Evolutionary conservation across 2,797 vertebrate genomes (phyloP).

Genomic region (Fratercula arctica): DNA sequence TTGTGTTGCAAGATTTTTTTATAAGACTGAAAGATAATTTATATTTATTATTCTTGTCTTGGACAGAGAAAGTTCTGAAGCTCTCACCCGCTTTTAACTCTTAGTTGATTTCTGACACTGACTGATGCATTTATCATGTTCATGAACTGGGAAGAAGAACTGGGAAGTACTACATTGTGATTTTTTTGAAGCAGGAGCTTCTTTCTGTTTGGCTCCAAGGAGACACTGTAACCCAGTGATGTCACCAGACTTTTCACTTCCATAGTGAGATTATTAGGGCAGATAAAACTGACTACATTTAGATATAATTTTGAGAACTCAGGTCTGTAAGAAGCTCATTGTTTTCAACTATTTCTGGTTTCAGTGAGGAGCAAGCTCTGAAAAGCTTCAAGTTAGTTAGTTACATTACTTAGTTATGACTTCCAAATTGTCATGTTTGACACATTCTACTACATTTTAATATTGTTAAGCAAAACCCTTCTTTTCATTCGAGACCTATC

Average conservation of each 20-base stretch:
- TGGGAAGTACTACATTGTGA: neutral
- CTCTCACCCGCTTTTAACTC: neutral
- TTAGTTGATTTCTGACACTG: neutral
- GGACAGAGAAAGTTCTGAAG: neutral
- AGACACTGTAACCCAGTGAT: neutral
- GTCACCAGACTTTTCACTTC: neutral
- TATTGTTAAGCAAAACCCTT: neutral
- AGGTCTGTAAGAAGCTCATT: neutral
- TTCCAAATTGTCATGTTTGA: neutral
- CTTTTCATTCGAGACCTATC: neutral
- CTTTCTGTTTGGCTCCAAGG: slow-evolving; percentile 1
- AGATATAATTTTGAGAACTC: neutral
- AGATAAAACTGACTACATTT: neutral
- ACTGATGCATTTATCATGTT: neutral
- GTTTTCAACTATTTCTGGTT: neutral
- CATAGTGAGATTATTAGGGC: neutral
- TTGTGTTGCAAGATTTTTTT: neutral
- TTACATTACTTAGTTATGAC: neutral
- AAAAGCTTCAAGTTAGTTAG: neutral
- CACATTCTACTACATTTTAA: neutral
- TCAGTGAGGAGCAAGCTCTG: neutral
- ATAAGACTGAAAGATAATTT: neutral
- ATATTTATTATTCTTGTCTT: neutral
- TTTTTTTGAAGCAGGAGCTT: neutral
- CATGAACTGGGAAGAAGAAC: neutral